A percentile compares a stretch with the other conserved stretches of the same genome.
These are phyloP conservation scores for Pseudorasbora parva DNA, from an alignment of 2,113 vertebrate genomes.

Conservation along the genomic window DNA sequence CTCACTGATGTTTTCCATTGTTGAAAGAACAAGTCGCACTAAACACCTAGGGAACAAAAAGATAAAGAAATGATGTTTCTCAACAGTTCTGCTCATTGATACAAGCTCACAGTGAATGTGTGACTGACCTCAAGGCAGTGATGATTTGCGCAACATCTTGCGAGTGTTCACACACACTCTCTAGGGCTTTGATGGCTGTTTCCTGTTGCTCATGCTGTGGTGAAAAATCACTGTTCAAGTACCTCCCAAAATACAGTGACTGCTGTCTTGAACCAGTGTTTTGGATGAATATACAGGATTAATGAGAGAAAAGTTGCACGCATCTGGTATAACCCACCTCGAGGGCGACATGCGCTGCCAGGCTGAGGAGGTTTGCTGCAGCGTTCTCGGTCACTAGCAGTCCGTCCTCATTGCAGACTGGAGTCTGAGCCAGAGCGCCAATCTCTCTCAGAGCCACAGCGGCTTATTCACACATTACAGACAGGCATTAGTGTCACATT, in stretches of 20 bases:
- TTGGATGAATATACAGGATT: not conserved
- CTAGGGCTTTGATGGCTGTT: constrained; percentile 83
- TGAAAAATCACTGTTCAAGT: constrained; percentile 40
- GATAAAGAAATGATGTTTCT: not conserved
- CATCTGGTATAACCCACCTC: constrained; percentile 75
- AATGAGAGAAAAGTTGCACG: not conserved
- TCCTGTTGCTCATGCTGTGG: constrained; percentile 81
- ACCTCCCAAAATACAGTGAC: too few species aligned
- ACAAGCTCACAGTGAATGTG: not conserved
- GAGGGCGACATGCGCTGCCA: constrained; percentile 88
- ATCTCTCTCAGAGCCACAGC: constrained; percentile 77
- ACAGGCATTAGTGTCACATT: not conserved
- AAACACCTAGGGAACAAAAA: constrained; percentile 82
- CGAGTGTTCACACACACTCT: constrained; percentile 81
- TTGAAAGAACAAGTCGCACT: constrained; percentile 79
- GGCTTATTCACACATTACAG: constrained; percentile 75
- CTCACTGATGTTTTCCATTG: constrained; percentile 67
- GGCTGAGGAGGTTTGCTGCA: constrained; percentile 77
- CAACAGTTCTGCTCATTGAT: not conserved
- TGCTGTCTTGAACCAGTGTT: not conserved
- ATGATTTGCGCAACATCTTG: constrained; percentile 78
- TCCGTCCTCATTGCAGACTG: constrained; percentile 61
- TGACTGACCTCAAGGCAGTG: constrained; percentile 83
- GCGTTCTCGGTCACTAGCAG: constrained; percentile 69
- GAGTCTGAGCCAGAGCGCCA: constrained; percentile 66